Percentiles rank a stretch among this genome's conserved stretches.
Evolutionary conservation across 2,888 invertebrate genomes (phyloP).

Genomic region (Acanthosepion lycidas): DNA sequence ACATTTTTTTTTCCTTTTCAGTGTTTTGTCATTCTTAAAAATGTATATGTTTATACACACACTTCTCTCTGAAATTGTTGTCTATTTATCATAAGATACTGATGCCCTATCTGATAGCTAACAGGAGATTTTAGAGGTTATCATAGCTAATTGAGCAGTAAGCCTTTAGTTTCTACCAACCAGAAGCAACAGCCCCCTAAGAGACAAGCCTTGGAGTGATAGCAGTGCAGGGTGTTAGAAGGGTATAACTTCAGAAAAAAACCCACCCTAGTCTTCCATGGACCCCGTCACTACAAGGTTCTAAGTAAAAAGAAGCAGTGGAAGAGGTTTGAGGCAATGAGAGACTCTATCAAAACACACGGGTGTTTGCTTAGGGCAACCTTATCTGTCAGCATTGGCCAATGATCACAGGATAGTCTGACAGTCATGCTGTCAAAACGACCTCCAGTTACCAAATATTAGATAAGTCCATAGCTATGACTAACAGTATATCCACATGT

Average conservation of each 20-base stretch:
- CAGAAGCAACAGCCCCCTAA: neutral
- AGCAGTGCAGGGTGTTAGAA: neutral
- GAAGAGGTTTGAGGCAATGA: neutral
- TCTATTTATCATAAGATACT: constrained; percentile 18
- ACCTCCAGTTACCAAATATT: constrained; percentile 12
- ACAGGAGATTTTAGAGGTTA: neutral
- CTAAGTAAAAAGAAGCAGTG: neutral
- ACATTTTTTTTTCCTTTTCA: too few species aligned
- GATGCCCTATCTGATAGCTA: neutral
- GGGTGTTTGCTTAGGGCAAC: constrained; percentile 14
- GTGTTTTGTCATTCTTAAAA: too few species aligned
- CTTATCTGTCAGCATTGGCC: constrained; percentile 10
- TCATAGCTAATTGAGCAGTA: constrained; percentile 14
- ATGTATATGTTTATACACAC: neutral
- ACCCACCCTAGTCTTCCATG: neutral
- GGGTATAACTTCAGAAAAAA: neutral
- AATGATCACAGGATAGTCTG: constrained; percentile 33
- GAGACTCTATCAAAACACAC: constrained; percentile 33
- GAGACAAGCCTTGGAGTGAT: neutral
- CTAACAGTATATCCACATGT: neutral
- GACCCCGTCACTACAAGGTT: neutral
- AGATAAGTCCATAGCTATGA: neutral
- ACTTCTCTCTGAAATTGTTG: neutral
- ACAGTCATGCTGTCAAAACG: constrained; percentile 22
- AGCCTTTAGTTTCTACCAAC: constrained; percentile 33